phyloP scores from a whole-genome alignment of 2,888 invertebrate genomes.

The Ptycholaimellus sp. region DNA sequence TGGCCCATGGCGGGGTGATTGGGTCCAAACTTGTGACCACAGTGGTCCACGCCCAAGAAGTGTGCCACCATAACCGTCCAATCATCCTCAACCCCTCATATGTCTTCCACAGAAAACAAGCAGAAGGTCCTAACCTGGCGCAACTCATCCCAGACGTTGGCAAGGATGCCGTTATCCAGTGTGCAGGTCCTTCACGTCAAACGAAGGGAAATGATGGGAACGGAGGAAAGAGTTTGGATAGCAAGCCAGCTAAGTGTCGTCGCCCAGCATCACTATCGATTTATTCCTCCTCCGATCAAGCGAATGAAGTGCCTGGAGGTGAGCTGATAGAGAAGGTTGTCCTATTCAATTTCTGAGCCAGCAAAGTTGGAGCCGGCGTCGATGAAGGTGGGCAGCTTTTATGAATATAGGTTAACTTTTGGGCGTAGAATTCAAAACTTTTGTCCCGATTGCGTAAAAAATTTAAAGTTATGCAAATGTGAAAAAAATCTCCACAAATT shows the following conservation, averaged over 20 bases:
- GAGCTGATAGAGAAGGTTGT: slow-evolving; percentile 69
- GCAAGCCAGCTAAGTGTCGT: slow-evolving; percentile 58
- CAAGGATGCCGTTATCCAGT: slow-evolving; percentile 48
- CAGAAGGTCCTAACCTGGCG: too few species aligned
- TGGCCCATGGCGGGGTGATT: slow-evolving; percentile 70
- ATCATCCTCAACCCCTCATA: too few species aligned
- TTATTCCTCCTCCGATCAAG: too few species aligned
- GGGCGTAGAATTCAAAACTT: too few species aligned
- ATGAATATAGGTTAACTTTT: too few species aligned
- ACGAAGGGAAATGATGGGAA: slow-evolving; percentile 63
- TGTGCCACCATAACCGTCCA: slow-evolving; percentile 77
- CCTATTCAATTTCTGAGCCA: slow-evolving; percentile 53
- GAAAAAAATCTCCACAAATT: too few species aligned
- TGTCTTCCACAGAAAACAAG: too few species aligned
- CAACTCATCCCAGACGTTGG: too few species aligned
- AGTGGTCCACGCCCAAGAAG: slow-evolving; percentile 87
- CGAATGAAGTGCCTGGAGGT: too few species aligned
- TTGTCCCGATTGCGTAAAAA: too few species aligned
- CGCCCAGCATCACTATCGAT: too few species aligned
- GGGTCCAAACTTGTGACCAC: slow-evolving; percentile 81
- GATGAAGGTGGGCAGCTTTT: slow-evolving; percentile 88
- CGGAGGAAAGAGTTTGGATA: slow-evolving; percentile 49
- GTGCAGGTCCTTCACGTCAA: slow-evolving; percentile 54
- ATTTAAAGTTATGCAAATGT: too few species aligned
- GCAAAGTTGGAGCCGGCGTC: slow-evolving; percentile 88